Percentiles rank a stretch among this genome's conserved stretches.
These are phyloP conservation scores for Drosophila gaucha DNA, from an alignment of 2,888 invertebrate genomes.

Conservation along the genomic window DNA sequence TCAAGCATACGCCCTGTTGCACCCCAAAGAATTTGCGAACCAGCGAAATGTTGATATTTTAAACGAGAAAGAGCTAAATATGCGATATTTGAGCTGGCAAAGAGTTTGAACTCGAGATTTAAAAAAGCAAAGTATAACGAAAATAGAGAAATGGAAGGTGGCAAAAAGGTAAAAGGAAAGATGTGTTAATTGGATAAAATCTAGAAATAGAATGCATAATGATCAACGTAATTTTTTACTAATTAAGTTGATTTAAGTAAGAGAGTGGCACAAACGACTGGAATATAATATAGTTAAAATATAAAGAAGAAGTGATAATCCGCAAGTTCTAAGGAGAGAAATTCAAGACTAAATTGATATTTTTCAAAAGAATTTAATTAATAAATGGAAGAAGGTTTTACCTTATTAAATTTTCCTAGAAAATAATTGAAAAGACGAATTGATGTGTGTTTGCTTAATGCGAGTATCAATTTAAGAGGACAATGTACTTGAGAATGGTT, in stretches of 20 bases:
- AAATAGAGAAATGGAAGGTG: neutral
- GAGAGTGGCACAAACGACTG: too few species aligned
- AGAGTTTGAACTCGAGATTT: neutral
- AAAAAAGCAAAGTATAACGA: too few species aligned
- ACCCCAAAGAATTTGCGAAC: conserved; percentile 12
- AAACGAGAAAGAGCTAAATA: neutral
- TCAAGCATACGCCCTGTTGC: conserved; percentile 54
- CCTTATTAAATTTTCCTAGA: too few species aligned
- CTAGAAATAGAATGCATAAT: too few species aligned
- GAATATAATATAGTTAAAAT: neutral
- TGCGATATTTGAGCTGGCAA: neutral
- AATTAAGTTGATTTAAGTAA: too few species aligned
- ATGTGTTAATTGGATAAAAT: neutral
- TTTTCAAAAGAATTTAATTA: neutral
- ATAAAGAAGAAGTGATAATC: neutral
- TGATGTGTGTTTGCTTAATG: too few species aligned
- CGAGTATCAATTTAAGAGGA: too few species aligned
- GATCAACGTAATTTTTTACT: too few species aligned
- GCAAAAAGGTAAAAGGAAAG: neutral
- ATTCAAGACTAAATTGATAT: neutral
- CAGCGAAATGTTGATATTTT: neutral
- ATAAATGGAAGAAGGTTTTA: neutral
- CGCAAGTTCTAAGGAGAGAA: too few species aligned
- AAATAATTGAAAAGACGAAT: too few species aligned
- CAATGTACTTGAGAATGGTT: too few species aligned